These are phyloP conservation scores for Caenorhabditis sp. DNA, from an alignment of 2,888 invertebrate species.

Conservation along the genomic window DNA sequence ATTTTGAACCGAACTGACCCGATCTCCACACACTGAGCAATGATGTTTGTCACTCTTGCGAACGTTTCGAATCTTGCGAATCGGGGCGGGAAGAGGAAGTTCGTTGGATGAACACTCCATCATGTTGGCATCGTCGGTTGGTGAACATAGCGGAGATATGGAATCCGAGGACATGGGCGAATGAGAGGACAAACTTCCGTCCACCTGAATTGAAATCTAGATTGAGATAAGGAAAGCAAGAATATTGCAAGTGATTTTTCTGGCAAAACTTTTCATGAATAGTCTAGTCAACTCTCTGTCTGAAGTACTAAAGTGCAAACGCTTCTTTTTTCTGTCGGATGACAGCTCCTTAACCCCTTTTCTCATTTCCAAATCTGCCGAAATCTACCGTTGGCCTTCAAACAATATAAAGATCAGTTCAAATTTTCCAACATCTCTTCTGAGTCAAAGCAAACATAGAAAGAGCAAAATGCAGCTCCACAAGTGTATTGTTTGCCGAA, in stretches of 20 bases:
- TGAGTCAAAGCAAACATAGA: neutral
- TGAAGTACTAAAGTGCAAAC: too few species aligned
- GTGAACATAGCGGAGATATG: slow-evolving; percentile 50
- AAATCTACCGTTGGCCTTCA: too few species aligned
- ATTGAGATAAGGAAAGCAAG: neutral
- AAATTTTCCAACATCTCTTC: slow-evolving; percentile 26
- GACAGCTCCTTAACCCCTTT: too few species aligned
- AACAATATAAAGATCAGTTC: slow-evolving; percentile 26
- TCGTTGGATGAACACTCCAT: slow-evolving; percentile 58
- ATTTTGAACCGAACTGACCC: slow-evolving; percentile 61
- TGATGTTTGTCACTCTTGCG: slow-evolving; percentile 72
- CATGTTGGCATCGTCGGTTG: slow-evolving; percentile 42
- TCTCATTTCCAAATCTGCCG: too few species aligned
- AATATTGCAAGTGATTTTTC: too few species aligned
- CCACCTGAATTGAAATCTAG: slow-evolving; percentile 35
- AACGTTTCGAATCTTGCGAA: slow-evolving; percentile 74
- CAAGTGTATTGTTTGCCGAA: neutral
- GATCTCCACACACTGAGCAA: slow-evolving; percentile 75
- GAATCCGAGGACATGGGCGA: slow-evolving; percentile 64
- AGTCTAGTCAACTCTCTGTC: too few species aligned
- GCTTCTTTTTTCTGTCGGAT: too few species aligned
- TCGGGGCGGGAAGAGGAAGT: slow-evolving; percentile 25
- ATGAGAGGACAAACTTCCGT: slow-evolving; percentile 56
- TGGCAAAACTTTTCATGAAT: too few species aligned
- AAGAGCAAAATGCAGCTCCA: neutral